Evolutionary conservation across 2,113 vertebrate genomes (phyloP).

Genomic region (Lucifuga dentata): DNA sequence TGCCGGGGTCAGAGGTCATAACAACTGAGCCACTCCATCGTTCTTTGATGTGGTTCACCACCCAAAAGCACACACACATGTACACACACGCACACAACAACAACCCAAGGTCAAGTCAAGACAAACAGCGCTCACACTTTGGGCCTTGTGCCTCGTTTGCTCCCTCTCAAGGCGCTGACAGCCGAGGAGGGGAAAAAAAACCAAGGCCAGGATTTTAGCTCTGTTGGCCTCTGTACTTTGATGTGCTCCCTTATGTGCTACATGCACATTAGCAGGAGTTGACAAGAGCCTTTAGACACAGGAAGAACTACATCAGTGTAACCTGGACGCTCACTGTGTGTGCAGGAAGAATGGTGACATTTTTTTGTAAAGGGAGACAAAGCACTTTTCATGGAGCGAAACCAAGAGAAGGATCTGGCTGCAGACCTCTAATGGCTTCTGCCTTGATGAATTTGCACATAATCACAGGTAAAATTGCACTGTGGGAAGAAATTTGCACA

Average conservation of each 20-base stretch:
- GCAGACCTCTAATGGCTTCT: no score
- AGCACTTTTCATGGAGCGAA: background rate
- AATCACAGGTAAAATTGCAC: no score
- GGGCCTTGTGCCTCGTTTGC: slow-evolving; percentile 66
- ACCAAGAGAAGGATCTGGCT: background rate
- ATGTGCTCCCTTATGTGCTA: slow-evolving; percentile 52
- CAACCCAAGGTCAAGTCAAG: slow-evolving; percentile 70
- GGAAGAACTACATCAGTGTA: slow-evolving; percentile 20
- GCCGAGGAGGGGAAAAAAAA: slow-evolving; percentile 44
- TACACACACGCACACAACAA: slow-evolving; percentile 1
- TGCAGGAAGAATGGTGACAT: background rate
- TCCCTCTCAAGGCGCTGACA: slow-evolving; percentile 64
- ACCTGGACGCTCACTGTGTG: background rate
- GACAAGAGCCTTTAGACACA: slow-evolving; percentile 23
- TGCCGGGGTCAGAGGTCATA: slow-evolving; percentile 75
- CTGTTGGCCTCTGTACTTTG: slow-evolving; percentile 31
- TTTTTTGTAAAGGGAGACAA: slow-evolving; percentile 8
- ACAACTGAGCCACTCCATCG: slow-evolving; percentile 68
- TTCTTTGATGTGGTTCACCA: slow-evolving; percentile 76
- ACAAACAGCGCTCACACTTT: slow-evolving; percentile 69
- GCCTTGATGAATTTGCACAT: no score
- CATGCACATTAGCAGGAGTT: slow-evolving; percentile 48
- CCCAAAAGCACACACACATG: slow-evolving; percentile 47
- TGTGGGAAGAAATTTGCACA: no score
- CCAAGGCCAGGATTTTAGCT: slow-evolving; percentile 25